Evolutionary conservation across 2,797 vertebrate genomes (phyloP), one percentile per base, ranked within the genome.

Genomic region (Lepilemur septentrionalis): DNA sequence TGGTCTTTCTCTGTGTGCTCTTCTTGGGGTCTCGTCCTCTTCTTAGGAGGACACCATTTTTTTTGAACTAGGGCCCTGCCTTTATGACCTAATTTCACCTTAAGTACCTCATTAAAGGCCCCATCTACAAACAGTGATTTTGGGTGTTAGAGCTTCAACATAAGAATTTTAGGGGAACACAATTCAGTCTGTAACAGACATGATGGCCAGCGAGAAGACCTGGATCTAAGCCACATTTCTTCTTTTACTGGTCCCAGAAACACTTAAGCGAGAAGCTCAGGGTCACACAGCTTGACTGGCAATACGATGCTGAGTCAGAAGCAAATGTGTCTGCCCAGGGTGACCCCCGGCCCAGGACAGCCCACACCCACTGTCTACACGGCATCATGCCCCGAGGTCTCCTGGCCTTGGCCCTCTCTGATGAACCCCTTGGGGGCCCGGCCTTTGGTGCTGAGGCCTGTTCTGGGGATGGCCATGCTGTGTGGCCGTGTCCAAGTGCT

Each of bases 381-480:
- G n/a, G 17, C 41, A 17, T 46, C 10, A 15, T 2, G 28, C 7
- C 50, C 18, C 28, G 22, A 32, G 8, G 41, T 41, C 55, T 84
- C 61, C 48, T 50, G 69, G 63, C 48, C 14, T 63, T 50, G 46
- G 46, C 12, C 12, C 18, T 30, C 11, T 79, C 57, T 30, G 72
- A 59, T 38, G 59, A 79, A 50, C 12, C 38, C 20, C 25, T 5
- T 17, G 82, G 73, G 63, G 35, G n/a, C n/a, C 65, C 43, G 18
- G 32, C 41, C 35, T 1, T 12, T 28, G 41, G 48, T 4, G 1
- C 50, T 3, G 13, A 78, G 35, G 28, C 32, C 10, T 0, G 0
- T 9, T n/a, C 63, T 11, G 43, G 43, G n/a, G 57, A 41, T 52
- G 35, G 63, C 28, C 15, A 35, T 55, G 48, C 6, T 7, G 3